Percentiles rank a stretch among this genome's conserved stretches.
Evolutionary conservation across 2,113 vertebrate species (phyloP).

Genomic region (Hirundichthys speculiger): DNA sequence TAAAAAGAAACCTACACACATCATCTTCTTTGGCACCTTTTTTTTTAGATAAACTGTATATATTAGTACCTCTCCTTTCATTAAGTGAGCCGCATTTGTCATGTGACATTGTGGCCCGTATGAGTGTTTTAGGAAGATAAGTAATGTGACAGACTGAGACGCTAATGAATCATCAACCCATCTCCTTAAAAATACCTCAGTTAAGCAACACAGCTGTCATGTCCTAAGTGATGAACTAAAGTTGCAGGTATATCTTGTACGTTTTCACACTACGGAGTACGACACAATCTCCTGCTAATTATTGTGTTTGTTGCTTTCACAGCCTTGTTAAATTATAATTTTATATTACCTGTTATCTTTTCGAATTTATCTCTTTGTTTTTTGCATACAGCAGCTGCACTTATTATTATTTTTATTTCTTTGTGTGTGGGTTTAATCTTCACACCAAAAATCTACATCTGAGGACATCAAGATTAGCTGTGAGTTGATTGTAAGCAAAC

Average conservation of each 20-base stretch:
- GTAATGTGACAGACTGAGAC: conserved; percentile 46
- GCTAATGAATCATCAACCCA: conserved; percentile 48
- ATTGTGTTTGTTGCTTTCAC: conserved; percentile 11
- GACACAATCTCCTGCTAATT: neutral
- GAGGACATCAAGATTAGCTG: too few relatives aligned
- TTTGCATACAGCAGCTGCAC: too few relatives aligned
- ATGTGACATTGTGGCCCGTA: conserved; percentile 33
- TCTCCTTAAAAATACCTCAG: conserved; percentile 36
- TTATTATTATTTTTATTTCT: neutral
- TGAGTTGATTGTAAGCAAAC: too few relatives aligned
- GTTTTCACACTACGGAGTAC: conserved; percentile 3
- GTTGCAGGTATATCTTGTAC: conserved; percentile 29
- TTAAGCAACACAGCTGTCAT: conserved; percentile 28
- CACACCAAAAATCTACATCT: too few relatives aligned
- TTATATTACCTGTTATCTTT: conserved; percentile 25
- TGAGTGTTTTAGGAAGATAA: conserved; percentile 42
- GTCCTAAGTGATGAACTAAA: conserved; percentile 25
- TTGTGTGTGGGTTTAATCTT: neutral
- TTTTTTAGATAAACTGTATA: neutral
- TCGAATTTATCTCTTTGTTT: neutral
- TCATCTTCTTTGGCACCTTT: too few relatives aligned
- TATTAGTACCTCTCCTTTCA: conserved; percentile 10
- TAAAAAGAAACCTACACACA: too few relatives aligned
- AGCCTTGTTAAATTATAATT: conserved; percentile 2
- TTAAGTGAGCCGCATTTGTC: conserved; percentile 14